Evolutionary conservation across 2,113 vertebrate genomes (phyloP).

Genomic region (Mastomys natalensis): DNA sequence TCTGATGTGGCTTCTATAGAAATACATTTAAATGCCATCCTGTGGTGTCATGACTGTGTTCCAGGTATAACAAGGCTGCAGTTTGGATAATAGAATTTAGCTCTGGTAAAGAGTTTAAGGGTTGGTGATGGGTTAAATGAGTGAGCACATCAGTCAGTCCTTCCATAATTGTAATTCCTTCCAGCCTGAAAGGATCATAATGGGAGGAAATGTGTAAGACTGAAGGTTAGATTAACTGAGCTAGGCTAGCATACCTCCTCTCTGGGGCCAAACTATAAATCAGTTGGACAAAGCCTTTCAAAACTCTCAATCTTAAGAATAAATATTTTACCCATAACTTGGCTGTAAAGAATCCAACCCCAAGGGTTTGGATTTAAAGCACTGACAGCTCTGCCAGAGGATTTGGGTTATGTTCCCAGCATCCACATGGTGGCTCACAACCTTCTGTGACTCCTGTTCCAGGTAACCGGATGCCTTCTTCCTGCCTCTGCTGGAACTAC

Average conservation of each 20-base stretch:
- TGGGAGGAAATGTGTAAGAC: not conserved
- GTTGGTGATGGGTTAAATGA: not conserved
- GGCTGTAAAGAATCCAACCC: not conserved
- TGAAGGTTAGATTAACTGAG: not conserved
- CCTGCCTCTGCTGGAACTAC: not conserved
- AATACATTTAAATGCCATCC: conserved; percentile 83
- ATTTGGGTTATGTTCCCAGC: not conserved
- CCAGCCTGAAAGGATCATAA: not conserved
- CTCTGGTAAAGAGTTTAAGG: conserved; percentile 16
- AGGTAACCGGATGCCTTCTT: not conserved
- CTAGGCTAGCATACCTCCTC: not conserved
- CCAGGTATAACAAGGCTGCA: not conserved
- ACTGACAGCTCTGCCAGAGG: not conserved
- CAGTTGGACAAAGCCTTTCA: not conserved
- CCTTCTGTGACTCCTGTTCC: not conserved
- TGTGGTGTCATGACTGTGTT: conserved; percentile 62
- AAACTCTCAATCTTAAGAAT: not conserved
- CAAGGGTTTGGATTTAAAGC: not conserved
- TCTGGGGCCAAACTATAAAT: not conserved
- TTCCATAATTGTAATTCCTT: not conserved
- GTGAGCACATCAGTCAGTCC: not conserved
- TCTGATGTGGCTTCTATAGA: not conserved
- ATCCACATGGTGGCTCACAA: not conserved
- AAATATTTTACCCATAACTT: not conserved
- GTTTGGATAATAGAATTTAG: not conserved